Evolutionary conservation across 1,140 invertebrate species (phyloP).

Genomic region (Pogonomyrmex californicus): DNA sequence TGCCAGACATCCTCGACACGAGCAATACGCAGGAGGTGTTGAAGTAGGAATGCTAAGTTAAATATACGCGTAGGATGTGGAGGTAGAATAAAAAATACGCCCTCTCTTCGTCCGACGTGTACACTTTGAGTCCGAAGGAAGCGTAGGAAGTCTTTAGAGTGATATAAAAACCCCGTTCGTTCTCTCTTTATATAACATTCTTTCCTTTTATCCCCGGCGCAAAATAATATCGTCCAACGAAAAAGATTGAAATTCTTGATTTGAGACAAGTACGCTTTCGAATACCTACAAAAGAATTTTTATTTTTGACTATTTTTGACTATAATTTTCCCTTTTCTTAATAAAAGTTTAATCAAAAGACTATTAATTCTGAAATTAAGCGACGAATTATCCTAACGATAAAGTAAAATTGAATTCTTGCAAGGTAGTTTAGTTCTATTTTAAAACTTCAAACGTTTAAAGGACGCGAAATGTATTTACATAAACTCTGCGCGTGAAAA

Average conservation of each 20-base stretch:
- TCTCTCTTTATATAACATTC: constrained; percentile 32
- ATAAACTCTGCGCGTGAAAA: background rate
- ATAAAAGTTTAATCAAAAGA: background rate
- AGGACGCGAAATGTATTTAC: background rate
- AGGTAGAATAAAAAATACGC: constrained; percentile 72
- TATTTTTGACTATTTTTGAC: background rate
- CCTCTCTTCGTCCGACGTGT: constrained; percentile 67
- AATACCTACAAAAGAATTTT: background rate
- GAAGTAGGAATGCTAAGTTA: constrained; percentile 74
- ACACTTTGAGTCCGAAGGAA: constrained; percentile 64
- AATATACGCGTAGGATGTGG: constrained; percentile 75
- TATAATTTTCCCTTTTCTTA: background rate
- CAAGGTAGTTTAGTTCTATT: background rate
- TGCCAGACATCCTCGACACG: constrained; percentile 38
- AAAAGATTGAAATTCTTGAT: background rate
- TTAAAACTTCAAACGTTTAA: background rate
- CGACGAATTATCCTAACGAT: background rate
- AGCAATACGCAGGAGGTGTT: constrained; percentile 70
- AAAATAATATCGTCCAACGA: constrained; percentile 22
- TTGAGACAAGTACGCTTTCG: background rate
- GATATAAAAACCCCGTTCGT: constrained; percentile 60
- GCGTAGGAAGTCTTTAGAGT: constrained; percentile 61
- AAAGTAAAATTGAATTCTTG: background rate
- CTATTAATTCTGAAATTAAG: constrained; percentile 7
- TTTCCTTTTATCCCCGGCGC: constrained; percentile 30